phyloP scores from a whole-genome alignment of 64 coral and sea anemone species.

The Cladopsammia gracilis region DNA sequence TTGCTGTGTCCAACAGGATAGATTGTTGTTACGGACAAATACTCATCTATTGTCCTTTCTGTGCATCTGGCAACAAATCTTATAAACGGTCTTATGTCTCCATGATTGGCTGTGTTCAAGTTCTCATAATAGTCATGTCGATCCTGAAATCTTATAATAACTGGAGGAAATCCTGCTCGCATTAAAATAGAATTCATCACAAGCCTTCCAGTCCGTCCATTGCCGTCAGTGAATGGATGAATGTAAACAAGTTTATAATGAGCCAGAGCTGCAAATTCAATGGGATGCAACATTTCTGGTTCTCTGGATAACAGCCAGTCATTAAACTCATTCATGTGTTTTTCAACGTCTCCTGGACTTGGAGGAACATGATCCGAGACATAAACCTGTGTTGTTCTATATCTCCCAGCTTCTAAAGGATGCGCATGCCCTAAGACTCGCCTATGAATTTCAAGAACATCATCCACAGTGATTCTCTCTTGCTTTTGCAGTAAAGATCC shows the following conservation, averaged over 20 bases:
- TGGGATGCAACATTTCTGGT: conserved; percentile 83
- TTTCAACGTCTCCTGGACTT: conserved; percentile 80
- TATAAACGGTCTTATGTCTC: conserved; percentile 97
- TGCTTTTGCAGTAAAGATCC: conserved; percentile 87
- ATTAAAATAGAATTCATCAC: conserved; percentile 99
- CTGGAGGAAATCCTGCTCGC: conserved; percentile 98
- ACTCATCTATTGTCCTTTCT: conserved; percentile 96
- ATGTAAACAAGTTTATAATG: conserved; percentile 99
- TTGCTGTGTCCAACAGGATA: conserved; percentile 85
- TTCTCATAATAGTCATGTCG: conserved; percentile 92
- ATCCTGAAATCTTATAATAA: conserved; percentile 91
- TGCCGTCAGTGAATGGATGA: conserved; percentile 99
- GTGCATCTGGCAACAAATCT: conserved; percentile 98
- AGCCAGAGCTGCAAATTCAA: conserved; percentile 98
- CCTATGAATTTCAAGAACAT: conserved; percentile 93
- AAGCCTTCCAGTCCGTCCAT: conserved; percentile 91
- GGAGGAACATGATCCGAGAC: conserved; percentile 95
- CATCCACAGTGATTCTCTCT: conserved; percentile 77
- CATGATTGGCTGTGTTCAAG: conserved; percentile 95
- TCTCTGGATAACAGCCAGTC: conserved; percentile 81
- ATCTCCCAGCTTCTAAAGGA: conserved; percentile 93
- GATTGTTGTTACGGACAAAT: conserved; percentile 95
- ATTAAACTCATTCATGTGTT: conserved; percentile 93
- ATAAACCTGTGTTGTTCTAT: conserved; percentile 91
- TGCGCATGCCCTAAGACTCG: conserved; percentile 94